Conservation (phyloP, 2,797 vertebrate genomes). For the Pterois miles region DNA sequence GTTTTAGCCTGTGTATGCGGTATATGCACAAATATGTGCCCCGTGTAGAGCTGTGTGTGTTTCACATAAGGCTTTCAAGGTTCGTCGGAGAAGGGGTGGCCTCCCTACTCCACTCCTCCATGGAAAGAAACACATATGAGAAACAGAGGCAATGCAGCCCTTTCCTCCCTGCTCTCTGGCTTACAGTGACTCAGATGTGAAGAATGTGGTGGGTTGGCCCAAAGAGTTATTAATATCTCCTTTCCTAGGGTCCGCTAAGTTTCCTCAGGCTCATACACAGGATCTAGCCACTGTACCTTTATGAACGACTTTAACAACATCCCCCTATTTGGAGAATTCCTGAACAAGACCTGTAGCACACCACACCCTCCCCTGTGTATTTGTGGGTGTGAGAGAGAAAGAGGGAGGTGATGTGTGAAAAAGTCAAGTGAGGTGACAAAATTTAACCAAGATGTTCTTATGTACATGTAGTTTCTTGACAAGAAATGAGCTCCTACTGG, state of each 20-base stretch:
- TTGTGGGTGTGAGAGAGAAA: neutral
- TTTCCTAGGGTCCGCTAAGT: slow-evolving; percentile 81
- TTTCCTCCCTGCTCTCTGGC: slow-evolving; percentile 70
- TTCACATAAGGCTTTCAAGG: slow-evolving; percentile 44
- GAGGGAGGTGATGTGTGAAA: neutral
- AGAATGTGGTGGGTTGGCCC: slow-evolving; percentile 85
- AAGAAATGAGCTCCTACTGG: neutral
- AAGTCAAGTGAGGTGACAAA: slow-evolving; percentile 1
- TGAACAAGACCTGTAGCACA: slow-evolving; percentile 24
- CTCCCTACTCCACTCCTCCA: slow-evolving; percentile 70
- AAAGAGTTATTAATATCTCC: slow-evolving; percentile 87
- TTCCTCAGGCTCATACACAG: slow-evolving; percentile 70
- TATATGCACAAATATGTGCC: slow-evolving; percentile 14
- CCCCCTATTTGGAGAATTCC: slow-evolving; percentile 73
- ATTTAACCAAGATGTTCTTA: neutral
- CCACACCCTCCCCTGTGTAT: slow-evolving; percentile 43
- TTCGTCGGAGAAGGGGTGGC: slow-evolving; percentile 57
- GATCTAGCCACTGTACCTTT: slow-evolving; percentile 77
- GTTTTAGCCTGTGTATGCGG: slow-evolving; percentile 21
- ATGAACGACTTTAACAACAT: slow-evolving; percentile 66
- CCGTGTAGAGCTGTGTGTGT: slow-evolving; percentile 22
- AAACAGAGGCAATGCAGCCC: slow-evolving; percentile 76
- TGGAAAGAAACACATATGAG: slow-evolving; percentile 85
- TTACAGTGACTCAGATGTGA: slow-evolving; percentile 83
- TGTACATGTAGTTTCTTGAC: neutral